Base-by-base conservation (phyloP, 92 coral and sea anemone species). In the Zoanthus gigantus region DNA sequence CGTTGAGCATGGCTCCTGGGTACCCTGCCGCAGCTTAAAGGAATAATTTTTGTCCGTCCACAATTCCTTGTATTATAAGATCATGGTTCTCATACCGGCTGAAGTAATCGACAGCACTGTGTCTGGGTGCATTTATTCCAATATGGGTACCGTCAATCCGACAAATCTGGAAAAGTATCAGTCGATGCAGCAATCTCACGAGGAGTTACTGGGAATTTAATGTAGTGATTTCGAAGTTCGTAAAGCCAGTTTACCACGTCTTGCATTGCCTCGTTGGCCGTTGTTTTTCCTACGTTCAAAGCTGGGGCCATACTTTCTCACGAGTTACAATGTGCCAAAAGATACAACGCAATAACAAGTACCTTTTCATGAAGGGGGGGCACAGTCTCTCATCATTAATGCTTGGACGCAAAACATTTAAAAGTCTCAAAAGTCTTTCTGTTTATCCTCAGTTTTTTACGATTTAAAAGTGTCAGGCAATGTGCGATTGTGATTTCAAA, bases 41-140 rank as follows among this genome's bases (percentile, higher is more conserved):
- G 50, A 72, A 72, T 72, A 72, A 72, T 72, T 72, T 72, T 72
- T 52, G 76, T 32, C 76, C 76, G 76, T 72, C 76, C 50, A 14
- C 76, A 72, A 72, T 72, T 32, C 76, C 76, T 72, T 72, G 76
- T 72, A 72, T 65, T 65, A 65, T 65, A 65, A 65, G n/a, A 65
- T 65, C 71, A 65, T 65, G 71, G 71, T 31, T 65, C 71, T 65
- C 31, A 23, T 65, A 65, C 71, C 71, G 28, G 9, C 71, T 65
- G 32, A 65, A 65, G 32, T 65, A 65, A 65, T 65, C 71, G 71
- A 65, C 66, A 58, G 66, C 66, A 58, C 52, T 47, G 8, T 47
- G 4, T 47, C 52, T 47, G 4, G 52, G 52, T 47, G 52, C 52
- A 47, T 47, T 47, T 47, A 47, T 47, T 47, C 52, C 52, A 47